phyloP scores from a whole-genome alignment of 2,888 invertebrate species.

The Macrosiphum euphorbiae region DNA sequence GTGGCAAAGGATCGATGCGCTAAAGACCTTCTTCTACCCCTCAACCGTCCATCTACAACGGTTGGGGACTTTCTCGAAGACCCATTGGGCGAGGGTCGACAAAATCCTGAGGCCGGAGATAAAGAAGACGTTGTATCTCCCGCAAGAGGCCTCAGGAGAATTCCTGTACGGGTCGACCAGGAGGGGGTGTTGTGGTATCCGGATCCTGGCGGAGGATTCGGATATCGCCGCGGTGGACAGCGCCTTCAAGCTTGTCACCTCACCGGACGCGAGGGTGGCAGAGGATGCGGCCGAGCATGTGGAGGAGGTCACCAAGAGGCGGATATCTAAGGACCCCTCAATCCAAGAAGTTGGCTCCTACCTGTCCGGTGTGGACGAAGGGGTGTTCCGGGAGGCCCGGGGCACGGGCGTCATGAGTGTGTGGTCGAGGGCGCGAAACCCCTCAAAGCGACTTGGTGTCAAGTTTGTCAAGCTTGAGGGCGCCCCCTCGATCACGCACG shows the following conservation, averaged over 20 bases:
- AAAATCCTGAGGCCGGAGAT: background rate
- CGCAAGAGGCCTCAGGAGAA: background rate
- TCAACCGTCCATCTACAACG: too few species aligned
- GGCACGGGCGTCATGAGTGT: background rate
- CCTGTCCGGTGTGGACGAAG: background rate
- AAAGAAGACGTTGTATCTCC: background rate
- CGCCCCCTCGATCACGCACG: too few species aligned
- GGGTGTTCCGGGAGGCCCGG: background rate
- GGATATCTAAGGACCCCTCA: background rate
- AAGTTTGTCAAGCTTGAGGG: rapidly evolving
- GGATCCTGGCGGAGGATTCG: background rate
- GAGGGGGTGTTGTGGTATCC: background rate
- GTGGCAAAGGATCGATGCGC: background rate
- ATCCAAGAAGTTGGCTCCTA: background rate
- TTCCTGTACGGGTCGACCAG: background rate
- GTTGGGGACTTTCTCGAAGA: background rate
- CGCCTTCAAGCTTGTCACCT: background rate
- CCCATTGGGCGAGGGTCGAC: background rate
- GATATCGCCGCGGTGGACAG: background rate
- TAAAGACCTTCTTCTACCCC: background rate
- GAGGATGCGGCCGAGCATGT: rapidly evolving
- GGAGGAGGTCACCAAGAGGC: background rate
- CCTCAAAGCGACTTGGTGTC: background rate
- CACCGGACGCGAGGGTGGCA: too few species aligned
- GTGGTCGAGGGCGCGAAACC: background rate